phyloP scores from a whole-genome alignment of 1,140 invertebrate genomes.

The Eubasilissa regina region DNA sequence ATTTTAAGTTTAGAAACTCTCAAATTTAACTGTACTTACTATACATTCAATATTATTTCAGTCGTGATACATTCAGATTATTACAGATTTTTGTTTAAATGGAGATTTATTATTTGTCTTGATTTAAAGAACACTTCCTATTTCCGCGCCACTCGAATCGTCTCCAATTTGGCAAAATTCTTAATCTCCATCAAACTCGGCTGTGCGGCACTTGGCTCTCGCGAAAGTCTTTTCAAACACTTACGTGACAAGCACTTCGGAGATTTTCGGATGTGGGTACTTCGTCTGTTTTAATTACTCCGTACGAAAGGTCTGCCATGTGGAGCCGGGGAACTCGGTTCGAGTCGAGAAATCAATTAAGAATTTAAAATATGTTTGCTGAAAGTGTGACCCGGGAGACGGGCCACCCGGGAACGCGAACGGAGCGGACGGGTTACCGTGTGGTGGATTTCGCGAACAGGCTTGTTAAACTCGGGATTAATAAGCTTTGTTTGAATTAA shows the following conservation, averaged over 20 bases:
- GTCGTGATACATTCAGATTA: neutral
- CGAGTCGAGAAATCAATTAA: conserved; percentile 53
- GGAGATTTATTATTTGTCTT: neutral
- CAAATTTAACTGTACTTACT: no score
- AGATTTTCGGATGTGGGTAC: conserved; percentile 30
- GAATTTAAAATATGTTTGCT: conserved; percentile 58
- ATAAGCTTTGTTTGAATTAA: no score
- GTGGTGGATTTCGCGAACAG: no score
- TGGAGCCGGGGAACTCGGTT: conserved; percentile 18
- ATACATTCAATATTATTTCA: no score
- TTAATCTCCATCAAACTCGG: conserved; percentile 23
- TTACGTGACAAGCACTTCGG: conserved; percentile 23
- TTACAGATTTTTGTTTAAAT: neutral
- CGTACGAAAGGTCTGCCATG: neutral
- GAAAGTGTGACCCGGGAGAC: conserved; percentile 44
- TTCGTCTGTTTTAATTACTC: conserved; percentile 35
- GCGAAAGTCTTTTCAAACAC: conserved; percentile 8
- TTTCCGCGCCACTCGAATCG: neutral
- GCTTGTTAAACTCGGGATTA: no score
- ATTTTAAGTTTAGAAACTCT: no score
- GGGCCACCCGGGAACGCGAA: neutral
- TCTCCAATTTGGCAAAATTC: conserved; percentile 31
- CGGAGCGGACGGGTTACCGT: no score
- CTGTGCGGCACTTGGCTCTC: neutral
- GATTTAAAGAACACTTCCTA: neutral